Evolutionary conservation across 1,140 invertebrate species (phyloP).

Genomic region (Pseudachorutes palmiensis): DNA sequence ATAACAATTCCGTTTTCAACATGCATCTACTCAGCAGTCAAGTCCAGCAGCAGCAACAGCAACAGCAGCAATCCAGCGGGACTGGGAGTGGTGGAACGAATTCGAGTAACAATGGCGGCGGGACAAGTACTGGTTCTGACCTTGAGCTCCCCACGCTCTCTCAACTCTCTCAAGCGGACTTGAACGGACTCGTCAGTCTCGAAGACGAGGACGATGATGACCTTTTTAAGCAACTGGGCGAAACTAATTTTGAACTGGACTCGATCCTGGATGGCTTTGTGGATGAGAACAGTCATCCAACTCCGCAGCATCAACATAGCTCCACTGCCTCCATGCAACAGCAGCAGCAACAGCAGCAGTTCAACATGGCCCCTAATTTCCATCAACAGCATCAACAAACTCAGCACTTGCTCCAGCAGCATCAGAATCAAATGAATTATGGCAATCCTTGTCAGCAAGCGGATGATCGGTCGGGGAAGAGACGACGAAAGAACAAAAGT

Average conservation of each 20-base stretch:
- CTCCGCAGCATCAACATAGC: conserved; percentile 12
- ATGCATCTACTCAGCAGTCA: conserved; percentile 8
- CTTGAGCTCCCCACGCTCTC: conserved; percentile 42
- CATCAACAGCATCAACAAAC: conserved; percentile 37
- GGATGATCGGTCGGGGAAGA: neutral
- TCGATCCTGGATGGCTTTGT: conserved; percentile 46
- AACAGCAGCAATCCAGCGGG: conserved; percentile 14
- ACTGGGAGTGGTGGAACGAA: conserved; percentile 15
- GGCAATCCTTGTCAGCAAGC: neutral
- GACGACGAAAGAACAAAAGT: neutral
- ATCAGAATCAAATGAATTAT: conserved; percentile 13
- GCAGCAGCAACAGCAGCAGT: conserved; percentile 9
- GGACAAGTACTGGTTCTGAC: conserved; percentile 12
- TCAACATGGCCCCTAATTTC: conserved; percentile 2
- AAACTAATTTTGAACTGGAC: conserved; percentile 53
- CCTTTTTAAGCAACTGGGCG: conserved; percentile 60
- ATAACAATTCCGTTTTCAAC: conserved; percentile 1
- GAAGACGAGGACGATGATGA: conserved; percentile 60
- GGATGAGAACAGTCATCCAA: conserved; percentile 31
- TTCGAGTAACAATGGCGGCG: too few species aligned
- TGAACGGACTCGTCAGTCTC: conserved; percentile 52
- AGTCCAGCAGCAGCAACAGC: conserved; percentile 3
- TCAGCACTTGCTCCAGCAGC: conserved; percentile 28
- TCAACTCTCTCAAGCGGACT: conserved; percentile 58
- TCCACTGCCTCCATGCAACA: conserved; percentile 36